Percentiles rank a stretch among this genome's conserved stretches.
Conservation (phyloP, 2,113 vertebrate species). For the Propithecus coquereli region DNA sequence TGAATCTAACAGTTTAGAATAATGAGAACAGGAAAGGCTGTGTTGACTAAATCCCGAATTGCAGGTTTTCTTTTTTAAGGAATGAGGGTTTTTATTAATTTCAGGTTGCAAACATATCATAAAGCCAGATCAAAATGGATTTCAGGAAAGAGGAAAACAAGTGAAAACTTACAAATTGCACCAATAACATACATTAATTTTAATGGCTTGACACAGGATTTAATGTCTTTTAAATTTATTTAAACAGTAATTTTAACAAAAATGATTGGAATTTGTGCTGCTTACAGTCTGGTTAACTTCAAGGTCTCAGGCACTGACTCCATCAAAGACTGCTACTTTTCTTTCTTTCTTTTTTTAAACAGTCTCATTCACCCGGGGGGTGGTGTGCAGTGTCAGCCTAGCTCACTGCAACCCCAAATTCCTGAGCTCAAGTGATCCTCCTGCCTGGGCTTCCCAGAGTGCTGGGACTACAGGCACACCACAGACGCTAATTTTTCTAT, state of each 20-base stretch:
- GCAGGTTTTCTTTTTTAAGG: constrained; percentile 11
- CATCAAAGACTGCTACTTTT: background rate
- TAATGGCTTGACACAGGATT: background rate
- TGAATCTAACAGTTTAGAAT: background rate
- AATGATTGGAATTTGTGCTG: background rate
- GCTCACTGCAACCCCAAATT: too few species aligned
- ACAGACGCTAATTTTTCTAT: too few species aligned
- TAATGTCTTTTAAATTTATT: background rate
- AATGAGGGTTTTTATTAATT: background rate
- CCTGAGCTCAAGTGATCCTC: too few species aligned
- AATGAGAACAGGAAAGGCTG: background rate
- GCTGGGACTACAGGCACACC: too few species aligned
- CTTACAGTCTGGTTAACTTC: background rate
- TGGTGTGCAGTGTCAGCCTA: too few species aligned
- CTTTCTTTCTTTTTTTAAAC: too few species aligned
- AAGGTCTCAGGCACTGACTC: background rate
- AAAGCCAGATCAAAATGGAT: background rate
- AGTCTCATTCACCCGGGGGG: too few species aligned
- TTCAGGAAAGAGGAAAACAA: background rate
- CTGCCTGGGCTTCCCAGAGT: too few species aligned
- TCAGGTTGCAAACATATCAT: background rate
- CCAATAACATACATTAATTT: background rate
- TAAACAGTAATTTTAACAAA: background rate
- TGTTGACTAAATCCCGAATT: background rate
- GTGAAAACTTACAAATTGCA: background rate